A percentile compares a stretch with the other conserved stretches of the same genome.
These are phyloP conservation scores for Cyanoramphus novaezelandiae DNA, from an alignment of 2,113 vertebrate genomes.

Conservation along the genomic window DNA sequence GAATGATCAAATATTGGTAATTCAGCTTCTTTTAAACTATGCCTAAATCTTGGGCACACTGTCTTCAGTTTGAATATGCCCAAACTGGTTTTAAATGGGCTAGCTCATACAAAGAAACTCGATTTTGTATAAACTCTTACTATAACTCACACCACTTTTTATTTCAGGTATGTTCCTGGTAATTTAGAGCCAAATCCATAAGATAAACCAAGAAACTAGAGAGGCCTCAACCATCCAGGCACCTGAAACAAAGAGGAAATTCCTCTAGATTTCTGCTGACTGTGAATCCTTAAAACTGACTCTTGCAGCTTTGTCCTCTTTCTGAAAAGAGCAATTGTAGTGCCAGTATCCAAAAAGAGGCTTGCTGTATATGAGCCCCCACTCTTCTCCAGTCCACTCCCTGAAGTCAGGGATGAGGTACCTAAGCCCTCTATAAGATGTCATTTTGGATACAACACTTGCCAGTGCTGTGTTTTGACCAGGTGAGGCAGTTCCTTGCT, in stretches of 20 bases:
- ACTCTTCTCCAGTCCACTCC: not conserved
- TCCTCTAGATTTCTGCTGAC: not conserved
- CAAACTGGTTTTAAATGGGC: not conserved
- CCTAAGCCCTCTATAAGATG: not conserved
- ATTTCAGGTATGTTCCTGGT: not conserved
- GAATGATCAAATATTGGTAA: not conserved
- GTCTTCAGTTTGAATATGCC: accelerated
- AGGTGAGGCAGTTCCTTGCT: not conserved
- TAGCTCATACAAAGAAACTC: not conserved
- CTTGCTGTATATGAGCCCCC: too few relatives aligned
- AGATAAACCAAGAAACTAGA: not conserved
- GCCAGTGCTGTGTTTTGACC: not conserved
- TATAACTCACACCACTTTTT: not conserved
- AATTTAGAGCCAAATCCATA: not conserved
- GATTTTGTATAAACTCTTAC: not conserved
- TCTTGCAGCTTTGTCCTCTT: not conserved
- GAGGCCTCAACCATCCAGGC: not conserved
- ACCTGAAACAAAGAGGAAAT: not conserved
- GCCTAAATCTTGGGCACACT: not conserved
- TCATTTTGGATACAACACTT: not conserved
- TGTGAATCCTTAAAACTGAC: accelerated
- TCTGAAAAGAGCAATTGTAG: not conserved
- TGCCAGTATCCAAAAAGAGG: not conserved
- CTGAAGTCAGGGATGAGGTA: not conserved
- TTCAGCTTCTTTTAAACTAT: not conserved